Evolutionary conservation across 2,797 vertebrate species (phyloP), one percentile per base, ranked within the genome.

Genomic region (Enteromius viviparus): DNA sequence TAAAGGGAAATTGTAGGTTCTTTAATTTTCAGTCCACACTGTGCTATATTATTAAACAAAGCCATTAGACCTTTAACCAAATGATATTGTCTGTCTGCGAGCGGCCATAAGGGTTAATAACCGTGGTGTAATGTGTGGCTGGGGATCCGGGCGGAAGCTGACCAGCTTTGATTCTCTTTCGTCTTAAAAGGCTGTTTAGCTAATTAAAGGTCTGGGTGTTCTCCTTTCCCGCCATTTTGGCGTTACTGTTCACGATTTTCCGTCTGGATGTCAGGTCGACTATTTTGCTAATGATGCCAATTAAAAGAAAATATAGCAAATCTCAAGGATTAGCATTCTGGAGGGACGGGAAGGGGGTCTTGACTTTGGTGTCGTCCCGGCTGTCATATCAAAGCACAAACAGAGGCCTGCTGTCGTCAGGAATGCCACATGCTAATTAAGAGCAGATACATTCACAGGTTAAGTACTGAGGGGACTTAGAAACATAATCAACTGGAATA

Each of bases 261-360:
- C 89, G 89, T 93, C 93, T 81, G 90, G 87, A 88, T 88, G 51
- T 68, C 89, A 87, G 91, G 89, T 91, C 77, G 86, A 87, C 90
- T 76, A 83, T 89, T 91, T 90, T 87, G 76, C 92, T 94, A 94
- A 95, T 94, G 93, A 94, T 87, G 91, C 91, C 93, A 92, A 91
- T 93, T 95, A 94, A 93, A 92, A 91, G 89, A 90, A 93, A 93
- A 91, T 91, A 92, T 90, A 89, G 87, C 85, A 84, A 88, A 90
- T 91, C 88, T 88, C 84, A 85, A 89, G 91, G 90, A 94, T 93
- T 92, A 93, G 91, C 91, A 92, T 92, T 92, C 89, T 80, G 78
- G 21, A 45, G 81, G 81, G 72, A 29, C 78, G 37, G 82, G 65
- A 81, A 29, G 83, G 40, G 82, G 65, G 80, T 76, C 51, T 49